These are phyloP conservation scores for Leuciscus waleckii DNA, from an alignment of 2,797 vertebrate species.

Conservation along the genomic window DNA sequence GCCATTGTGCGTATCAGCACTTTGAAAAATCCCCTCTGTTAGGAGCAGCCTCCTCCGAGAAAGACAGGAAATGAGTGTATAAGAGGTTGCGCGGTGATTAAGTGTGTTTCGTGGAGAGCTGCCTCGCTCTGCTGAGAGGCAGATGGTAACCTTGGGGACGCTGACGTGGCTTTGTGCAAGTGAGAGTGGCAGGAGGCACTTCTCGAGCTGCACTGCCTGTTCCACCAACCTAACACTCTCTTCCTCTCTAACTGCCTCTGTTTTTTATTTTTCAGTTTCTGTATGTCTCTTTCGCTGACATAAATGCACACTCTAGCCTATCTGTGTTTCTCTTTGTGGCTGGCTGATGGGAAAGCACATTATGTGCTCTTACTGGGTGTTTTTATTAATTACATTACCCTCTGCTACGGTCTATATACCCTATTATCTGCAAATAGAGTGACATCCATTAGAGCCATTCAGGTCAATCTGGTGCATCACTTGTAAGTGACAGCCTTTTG, in stretches of 20 bases:
- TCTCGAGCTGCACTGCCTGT: conserved; percentile 64
- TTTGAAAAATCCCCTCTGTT: conserved; percentile 49
- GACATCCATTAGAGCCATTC: background rate
- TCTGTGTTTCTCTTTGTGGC: conserved; percentile 43
- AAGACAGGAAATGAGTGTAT: conserved; percentile 54
- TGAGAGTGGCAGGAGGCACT: conserved; percentile 69
- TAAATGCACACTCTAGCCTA: conserved; percentile 32
- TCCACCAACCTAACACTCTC: conserved; percentile 61
- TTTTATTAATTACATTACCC: conserved; percentile 10
- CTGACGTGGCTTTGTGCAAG: conserved; percentile 67
- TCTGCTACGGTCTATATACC: background rate
- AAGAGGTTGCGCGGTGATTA: conserved; percentile 49
- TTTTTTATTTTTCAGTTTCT: conserved; percentile 26
- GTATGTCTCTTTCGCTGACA: conserved; percentile 9
- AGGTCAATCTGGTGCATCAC: background rate
- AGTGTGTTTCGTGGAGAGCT: conserved; percentile 52
- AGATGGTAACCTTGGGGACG: conserved; percentile 61
- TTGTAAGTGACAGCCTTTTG: background rate
- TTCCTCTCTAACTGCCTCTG: conserved; percentile 3
- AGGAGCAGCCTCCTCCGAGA: conserved; percentile 31
- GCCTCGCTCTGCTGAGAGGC: conserved; percentile 44
- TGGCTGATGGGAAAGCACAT: conserved; percentile 8
- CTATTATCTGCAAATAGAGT: background rate
- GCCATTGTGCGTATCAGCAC: conserved; percentile 28
- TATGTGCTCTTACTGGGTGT: conserved; percentile 43